phyloP scores from a whole-genome alignment of 2,797 vertebrate species.

The Coreius guichenoti region DNA sequence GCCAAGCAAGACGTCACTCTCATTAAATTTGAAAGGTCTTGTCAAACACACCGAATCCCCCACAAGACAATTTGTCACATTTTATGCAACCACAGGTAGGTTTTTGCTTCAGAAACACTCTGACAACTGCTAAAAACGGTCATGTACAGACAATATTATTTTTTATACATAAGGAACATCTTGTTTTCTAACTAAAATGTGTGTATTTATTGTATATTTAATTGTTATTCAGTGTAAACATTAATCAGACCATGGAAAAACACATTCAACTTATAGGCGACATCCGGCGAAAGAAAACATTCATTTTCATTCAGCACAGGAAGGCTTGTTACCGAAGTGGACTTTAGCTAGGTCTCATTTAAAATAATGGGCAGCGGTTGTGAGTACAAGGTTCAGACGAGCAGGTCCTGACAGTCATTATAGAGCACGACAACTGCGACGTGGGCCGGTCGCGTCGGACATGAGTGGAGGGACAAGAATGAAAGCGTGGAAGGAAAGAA shows the following conservation, averaged over 20 bases:
- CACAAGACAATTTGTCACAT: slow-evolving; percentile 46
- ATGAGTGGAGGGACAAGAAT: slow-evolving; percentile 32
- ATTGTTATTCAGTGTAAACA: neutral
- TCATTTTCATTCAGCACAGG: slow-evolving; percentile 56
- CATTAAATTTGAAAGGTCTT: slow-evolving; percentile 62
- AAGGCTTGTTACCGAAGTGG: slow-evolving; percentile 60
- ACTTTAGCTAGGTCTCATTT: slow-evolving; percentile 57
- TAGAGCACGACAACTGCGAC: slow-evolving; percentile 18
- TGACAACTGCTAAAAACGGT: slow-evolving; percentile 10
- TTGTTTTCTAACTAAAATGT: neutral
- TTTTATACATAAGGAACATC: neutral
- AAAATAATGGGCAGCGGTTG: slow-evolving; percentile 72
- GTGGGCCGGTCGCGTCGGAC: slow-evolving; percentile 34
- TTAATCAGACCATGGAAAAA: neutral
- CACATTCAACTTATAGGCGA: slow-evolving; percentile 12
- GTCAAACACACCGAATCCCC: slow-evolving; percentile 39
- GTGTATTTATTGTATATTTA: neutral
- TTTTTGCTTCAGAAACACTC: slow-evolving; percentile 18
- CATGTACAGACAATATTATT: neutral
- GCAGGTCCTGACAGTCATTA: slow-evolving; percentile 64
- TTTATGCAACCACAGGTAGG: slow-evolving; percentile 18
- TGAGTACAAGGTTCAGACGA: slow-evolving; percentile 57
- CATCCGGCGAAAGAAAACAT: slow-evolving; percentile 43
- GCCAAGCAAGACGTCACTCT: slow-evolving; percentile 48
- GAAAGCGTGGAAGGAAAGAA: slow-evolving; percentile 42